Base-by-base conservation (phyloP, 1,140 invertebrate species). In the Brachionus paranguensis region DNA sequence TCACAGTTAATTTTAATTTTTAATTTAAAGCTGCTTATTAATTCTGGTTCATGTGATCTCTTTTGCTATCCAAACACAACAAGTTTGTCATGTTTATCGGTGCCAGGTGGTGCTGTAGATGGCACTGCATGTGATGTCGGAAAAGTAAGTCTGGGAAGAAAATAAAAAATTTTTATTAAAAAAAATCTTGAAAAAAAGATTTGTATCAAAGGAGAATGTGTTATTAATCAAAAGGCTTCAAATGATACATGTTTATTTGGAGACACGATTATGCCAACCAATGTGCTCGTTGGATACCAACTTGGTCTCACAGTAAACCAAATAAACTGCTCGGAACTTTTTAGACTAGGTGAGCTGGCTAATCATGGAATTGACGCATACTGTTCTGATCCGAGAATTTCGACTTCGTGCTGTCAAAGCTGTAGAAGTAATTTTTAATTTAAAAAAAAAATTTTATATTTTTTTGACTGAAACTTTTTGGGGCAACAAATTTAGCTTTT, bases 351-450 rank as follows among this genome's bases (percentile, higher is more conserved):
- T 7, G 33, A 43, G 27, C 24, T 24, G 6, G 11, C 20, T 12
- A 78, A 78, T 43, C 24, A 27, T 20, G 14, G 33, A 20, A 27
- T 78, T 7, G 37, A 20, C 11, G 14, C 29, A 11, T 78, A 43
- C 27, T 78, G 74, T 45, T 20, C 33, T 10, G 17, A 27, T 78
- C 7, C n/a, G 14, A n/a, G 6, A 17, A 45, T 78, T 50, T 24
- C 20, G 20, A 50, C 5, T 43, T 7, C 17, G n/a, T 78, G 74
- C 7, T 78, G 74, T 78, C 74, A 55, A 78, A 55, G 43, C 7
- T 78, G 74, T n/a, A 78, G 43, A 78, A 78, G 74, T 74, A 74
- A 74, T 47, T 47, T 47, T 12, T 47, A 47, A n/a, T n/a, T n/a
- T n/a, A n/a, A n/a, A n/a, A n/a, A n/a, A 24, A 41, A 29, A 29